Percentiles rank a stretch among this genome's conserved stretches.
These are phyloP conservation scores for Carduelis carduelis DNA, from an alignment of 2,797 vertebrate genomes.

Conservation along the genomic window DNA sequence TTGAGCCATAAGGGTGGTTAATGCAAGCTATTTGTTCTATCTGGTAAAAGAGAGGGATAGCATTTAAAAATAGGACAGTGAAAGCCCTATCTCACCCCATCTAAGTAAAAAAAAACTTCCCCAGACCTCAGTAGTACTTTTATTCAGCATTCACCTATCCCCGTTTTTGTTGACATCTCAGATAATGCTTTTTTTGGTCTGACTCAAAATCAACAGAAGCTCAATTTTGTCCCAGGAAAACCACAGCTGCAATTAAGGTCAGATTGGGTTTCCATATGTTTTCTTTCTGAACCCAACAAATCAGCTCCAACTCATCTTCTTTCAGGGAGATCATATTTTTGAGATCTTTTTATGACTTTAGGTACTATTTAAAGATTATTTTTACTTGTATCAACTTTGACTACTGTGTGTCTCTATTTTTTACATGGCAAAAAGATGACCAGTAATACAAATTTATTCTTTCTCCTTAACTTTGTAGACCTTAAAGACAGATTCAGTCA, in stretches of 20 bases:
- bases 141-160: neutral
- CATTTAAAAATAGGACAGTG: neutral
- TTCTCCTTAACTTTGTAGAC: neutral
- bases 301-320: neutral
- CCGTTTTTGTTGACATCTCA: neutral
- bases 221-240: conserved; percentile 20
- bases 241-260: neutral
- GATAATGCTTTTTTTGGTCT: neutral
- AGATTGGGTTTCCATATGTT: neutral
- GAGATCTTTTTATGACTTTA: neutral
- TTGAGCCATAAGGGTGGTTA: neutral
- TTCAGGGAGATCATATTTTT: neutral
- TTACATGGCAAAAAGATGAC: neutral
- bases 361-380: neutral
- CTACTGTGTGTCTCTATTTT: neutral
- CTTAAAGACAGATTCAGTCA: neutral
- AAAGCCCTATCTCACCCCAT: neutral
- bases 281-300: conserved; percentile 12
- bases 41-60: neutral
- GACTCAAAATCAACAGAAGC: neutral
- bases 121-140: neutral
- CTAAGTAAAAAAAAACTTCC: neutral
- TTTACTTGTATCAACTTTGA: neutral
- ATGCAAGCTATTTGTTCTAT: neutral
- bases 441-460: neutral